Evolutionary conservation across 2,113 vertebrate genomes (phyloP), one percentile per base, ranked within the genome.

Genomic region (Strix uralensis): DNA sequence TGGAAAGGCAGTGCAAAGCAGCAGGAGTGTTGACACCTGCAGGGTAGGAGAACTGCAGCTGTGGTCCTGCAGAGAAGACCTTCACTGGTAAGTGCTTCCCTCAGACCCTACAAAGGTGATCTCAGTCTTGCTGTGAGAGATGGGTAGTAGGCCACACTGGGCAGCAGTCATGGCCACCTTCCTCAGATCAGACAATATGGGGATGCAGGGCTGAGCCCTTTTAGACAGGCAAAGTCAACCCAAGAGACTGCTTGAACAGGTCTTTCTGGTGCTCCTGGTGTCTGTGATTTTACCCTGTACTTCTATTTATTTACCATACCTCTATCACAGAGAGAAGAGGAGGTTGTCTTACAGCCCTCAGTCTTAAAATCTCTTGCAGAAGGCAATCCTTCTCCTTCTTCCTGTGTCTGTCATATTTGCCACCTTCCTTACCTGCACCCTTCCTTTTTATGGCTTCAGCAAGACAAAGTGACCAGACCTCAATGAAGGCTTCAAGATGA

Each of bases 41-140:
- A 46, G 5, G 2, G 1, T 9, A 34, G 25, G 23, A 34, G 30
- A 81, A 58, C 3, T 1, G 2, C 14, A 27, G 5, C 25, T 88
- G 32, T 54, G 5, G 30, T 36, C 25, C 29, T 63, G 26, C 8
- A 70, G 44, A 42, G 16, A 46, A 83, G 16, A 7, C 8, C 3
- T 69, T 1, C 4, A 5, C 11, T 42, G 14, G 4, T 72, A 16
- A 36, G 4, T 32, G 26, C 15, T 61, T 16, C 15, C 29, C 38
- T 38, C 9, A 59, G 22, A 18, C 4, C 21, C 20, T 47, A 13
- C 15, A 26, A 81, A 77, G 11, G 20, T n/a, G 11, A 61, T 3
- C 14, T 67, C 18, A 59, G 15, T 27, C 25, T 54, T 81, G 9
- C 58, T 38, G 40, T 54, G 30, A 17, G 15, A 89, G 5, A 42